Evolutionary conservation across 92 coral and sea anemone species (phyloP).

Genomic region (Plumapathes pennacea): DNA sequence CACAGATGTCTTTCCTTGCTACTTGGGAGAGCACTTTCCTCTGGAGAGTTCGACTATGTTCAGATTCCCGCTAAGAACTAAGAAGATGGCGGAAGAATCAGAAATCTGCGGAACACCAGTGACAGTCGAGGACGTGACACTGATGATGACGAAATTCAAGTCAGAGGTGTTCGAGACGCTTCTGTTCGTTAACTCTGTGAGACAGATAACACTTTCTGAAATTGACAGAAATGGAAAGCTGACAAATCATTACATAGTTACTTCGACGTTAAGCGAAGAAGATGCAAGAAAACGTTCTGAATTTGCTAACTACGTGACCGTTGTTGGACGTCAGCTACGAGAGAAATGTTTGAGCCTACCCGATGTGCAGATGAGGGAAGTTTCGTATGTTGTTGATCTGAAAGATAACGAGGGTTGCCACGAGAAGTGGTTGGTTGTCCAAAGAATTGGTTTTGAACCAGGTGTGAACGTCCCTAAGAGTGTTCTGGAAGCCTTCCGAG

Average conservation of each 20-base stretch:
- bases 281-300: conserved; percentile 54
- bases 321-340: conserved; percentile 2
- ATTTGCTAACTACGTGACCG: conserved; percentile 31
- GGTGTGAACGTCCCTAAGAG: conserved; percentile 1
- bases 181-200: conserved; percentile 70
- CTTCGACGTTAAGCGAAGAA: conserved; percentile 30
- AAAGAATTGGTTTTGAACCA: conserved; percentile 68
- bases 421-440: conserved; percentile 76
- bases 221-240: conserved; percentile 36
- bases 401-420: conserved; percentile 43
- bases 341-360: conserved; percentile 12
- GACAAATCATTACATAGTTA: conserved; percentile 36
- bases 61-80: conserved; percentile 50
- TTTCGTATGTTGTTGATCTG: conserved; percentile 53
- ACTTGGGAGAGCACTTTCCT: conserved; percentile 45
- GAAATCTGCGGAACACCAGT: conserved; percentile 19
- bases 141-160: conserved; percentile 50
- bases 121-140: conserved; percentile 14
- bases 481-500: conserved; percentile 33
- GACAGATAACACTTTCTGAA: conserved; percentile 65
- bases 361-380: conserved; percentile 40
- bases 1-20: conserved; percentile 55
- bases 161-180: conserved; percentile 59
- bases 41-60: conserved; percentile 58
- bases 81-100: conserved; percentile 33